Conservation (phyloP, 2,113 vertebrate genomes). For the Acanthochromis polyacanthus region DNA sequence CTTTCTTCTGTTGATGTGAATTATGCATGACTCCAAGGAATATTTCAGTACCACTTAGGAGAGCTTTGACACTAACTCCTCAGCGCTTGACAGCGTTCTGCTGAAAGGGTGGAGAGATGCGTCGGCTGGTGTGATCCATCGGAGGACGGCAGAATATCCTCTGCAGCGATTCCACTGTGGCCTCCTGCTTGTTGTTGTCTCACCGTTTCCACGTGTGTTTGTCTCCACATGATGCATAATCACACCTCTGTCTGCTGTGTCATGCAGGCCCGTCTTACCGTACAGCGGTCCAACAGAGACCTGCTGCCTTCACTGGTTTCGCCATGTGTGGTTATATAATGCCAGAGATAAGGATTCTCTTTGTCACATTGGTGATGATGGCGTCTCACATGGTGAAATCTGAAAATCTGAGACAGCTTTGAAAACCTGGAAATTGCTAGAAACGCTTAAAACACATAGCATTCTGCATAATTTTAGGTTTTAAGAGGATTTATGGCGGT, state of each 20-base stretch:
- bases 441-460: no score
- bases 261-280: background rate
- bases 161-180: slow-evolving; percentile 14
- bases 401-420: no score
- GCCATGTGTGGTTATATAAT: background rate
- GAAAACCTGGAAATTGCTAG: no score
- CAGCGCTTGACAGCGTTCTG: slow-evolving; percentile 28
- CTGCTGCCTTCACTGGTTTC: slow-evolving; percentile 7
- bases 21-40: slow-evolving; percentile 54
- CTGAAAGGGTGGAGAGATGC: slow-evolving; percentile 30
- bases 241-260: slow-evolving; percentile 30
- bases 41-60: slow-evolving; percentile 56
- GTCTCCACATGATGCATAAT: slow-evolving; percentile 11
- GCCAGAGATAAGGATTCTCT: background rate
- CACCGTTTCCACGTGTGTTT: slow-evolving; percentile 17
- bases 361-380: background rate
- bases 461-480: no score
- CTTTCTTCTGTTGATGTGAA: slow-evolving; percentile 51
- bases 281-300: slow-evolving; percentile 10
- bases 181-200: slow-evolving; percentile 4
- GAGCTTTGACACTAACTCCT: slow-evolving; percentile 43
- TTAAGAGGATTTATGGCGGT: no score
- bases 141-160: background rate
- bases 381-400: no score
- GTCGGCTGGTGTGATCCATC: slow-evolving; percentile 9